Conservation (phyloP, 2,113 vertebrate species). For the Chrysemys picta region DNA sequence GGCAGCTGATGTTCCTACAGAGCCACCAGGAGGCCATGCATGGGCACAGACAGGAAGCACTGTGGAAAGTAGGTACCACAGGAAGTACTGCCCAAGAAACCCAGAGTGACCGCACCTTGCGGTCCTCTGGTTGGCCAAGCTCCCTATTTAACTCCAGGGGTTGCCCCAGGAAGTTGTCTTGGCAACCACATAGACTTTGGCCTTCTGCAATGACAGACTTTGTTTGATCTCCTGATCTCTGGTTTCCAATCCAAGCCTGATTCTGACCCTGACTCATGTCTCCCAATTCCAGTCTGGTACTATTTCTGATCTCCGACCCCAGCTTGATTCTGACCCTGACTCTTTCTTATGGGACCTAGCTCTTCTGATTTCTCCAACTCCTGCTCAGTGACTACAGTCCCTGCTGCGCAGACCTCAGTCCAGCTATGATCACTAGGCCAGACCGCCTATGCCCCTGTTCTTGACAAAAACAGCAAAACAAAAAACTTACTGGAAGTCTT, state of each 20-base stretch:
- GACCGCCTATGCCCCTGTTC: background rate
- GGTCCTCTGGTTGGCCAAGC: too few species aligned
- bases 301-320: background rate
- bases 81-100: too few species aligned
- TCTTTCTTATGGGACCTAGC: background rate
- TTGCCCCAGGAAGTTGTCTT: too few species aligned
- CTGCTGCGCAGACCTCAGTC: background rate
- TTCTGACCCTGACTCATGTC: background rate
- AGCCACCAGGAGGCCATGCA: too few species aligned
- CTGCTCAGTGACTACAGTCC: background rate
- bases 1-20: too few species aligned
- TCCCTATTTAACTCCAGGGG: too few species aligned
- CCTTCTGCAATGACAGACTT: too few species aligned
- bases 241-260: background rate
- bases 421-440: background rate
- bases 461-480: background rate
- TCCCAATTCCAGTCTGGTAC: background rate
- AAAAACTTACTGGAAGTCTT: background rate
- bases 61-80: too few species aligned
- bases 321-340: background rate
- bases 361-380: background rate
- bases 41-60: too few species aligned
- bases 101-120: too few species aligned
- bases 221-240: too few species aligned
- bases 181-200: too few species aligned